Conservation (phyloP, 2,797 vertebrate genomes). For the Malurus splendens region DNA sequence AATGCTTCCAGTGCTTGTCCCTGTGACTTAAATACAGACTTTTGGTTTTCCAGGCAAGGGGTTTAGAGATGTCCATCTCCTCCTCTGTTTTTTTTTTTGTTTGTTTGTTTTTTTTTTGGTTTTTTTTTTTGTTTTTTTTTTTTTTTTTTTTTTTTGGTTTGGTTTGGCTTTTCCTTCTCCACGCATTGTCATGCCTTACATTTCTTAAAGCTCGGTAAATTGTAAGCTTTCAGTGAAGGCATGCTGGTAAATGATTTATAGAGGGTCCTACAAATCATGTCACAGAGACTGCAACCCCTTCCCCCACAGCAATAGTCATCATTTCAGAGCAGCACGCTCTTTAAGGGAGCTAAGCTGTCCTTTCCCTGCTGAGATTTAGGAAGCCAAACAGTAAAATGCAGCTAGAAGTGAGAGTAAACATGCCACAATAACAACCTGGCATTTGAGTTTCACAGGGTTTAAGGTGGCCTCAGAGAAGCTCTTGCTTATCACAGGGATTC, state of each 20-base stretch:
- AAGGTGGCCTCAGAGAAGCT: neutral
- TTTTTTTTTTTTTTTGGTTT: neutral
- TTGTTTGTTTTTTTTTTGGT: neutral
- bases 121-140: neutral
- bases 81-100: neutral
- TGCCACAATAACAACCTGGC: neutral
- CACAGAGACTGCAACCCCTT: neutral
- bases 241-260: slow-evolving; percentile 48
- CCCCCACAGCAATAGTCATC: slow-evolving; percentile 17
- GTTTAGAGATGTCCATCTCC: neutral
- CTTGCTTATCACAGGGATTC: neutral
- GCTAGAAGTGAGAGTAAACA: slow-evolving; percentile 1
- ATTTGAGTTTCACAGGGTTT: slow-evolving; percentile 20
- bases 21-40: neutral
- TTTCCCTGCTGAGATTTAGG: slow-evolving; percentile 34
- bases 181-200: neutral
- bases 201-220: neutral
- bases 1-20: neutral
- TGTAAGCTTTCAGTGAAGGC: slow-evolving; percentile 10
- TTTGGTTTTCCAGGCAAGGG: neutral
- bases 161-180: neutral
- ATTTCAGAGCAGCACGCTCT: neutral
- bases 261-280: slow-evolving; percentile 46
- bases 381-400: slow-evolving; percentile 10
- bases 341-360: neutral